Base-by-base conservation (phyloP, 2,888 invertebrate genomes). In the Ophonus ardosiacus region DNA sequence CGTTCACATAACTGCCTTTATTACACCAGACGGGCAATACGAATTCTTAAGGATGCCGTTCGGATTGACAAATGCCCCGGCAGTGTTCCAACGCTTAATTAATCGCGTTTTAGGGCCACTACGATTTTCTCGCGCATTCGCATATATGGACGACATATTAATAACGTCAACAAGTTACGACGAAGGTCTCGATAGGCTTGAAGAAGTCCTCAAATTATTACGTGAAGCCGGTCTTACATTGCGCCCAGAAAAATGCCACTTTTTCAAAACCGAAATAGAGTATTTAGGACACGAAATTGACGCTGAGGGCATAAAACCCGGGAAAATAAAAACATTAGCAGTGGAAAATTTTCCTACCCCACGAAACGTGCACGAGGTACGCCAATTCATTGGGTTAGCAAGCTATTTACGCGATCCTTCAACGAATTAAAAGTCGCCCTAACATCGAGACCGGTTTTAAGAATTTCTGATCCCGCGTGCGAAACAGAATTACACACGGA, bases 41-140 rank as follows among this genome's bases (percentile, higher is more conserved):
- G 88, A 90, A 86, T 89, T 88, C 79, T 71, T 86, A 5, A 78
- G 87, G 0, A 87, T 89, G 88, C 88, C 89, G 4, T 91, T 90
- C 83, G 90, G 90, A 6, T 85, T 90, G 6, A 76, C 87, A 0
- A 90, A 90, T 88, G n/a, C n/a, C n/a, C n/a, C n/a, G n/a, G n/a
- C n/a, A n/a, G n/a, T n/a, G n/a, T n/a, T n/a, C n/a, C n/a, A n/a
- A n/a, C n/a, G n/a, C n/a, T n/a, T n/a, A n/a, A n/a, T n/a, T n/a
- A n/a, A n/a, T n/a, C n/a, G n/a, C n/a, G n/a, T n/a, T n/a, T n/a
- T n/a, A n/a, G n/a, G n/a, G n/a, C n/a, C 18, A 10, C 43, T 43
- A 38, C 5, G 51, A 4, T n/a, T 24, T 57, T 31, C 74, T 7
- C 51, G 13, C 63, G 8, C 43, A 8, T 13, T 71, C 8, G 80